These are phyloP conservation scores for Pseudorectes ferrugineus DNA, from an alignment of 2,113 vertebrate genomes.

Conservation along the genomic window DNA sequence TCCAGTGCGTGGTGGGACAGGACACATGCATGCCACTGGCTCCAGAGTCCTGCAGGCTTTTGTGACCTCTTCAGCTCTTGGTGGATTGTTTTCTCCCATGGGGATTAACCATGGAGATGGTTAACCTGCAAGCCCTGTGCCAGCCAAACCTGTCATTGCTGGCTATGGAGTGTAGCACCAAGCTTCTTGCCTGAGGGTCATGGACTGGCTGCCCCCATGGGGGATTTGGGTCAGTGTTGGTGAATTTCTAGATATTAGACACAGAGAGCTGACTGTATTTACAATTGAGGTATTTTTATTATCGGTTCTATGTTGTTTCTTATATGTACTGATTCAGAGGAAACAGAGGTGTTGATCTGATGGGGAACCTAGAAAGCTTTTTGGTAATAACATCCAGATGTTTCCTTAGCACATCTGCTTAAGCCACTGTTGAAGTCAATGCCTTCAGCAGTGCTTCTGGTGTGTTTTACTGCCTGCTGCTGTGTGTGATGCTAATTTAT, in stretches of 20 bases:
- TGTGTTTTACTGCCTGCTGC: slow-evolving; percentile 2
- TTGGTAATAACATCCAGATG: slow-evolving; percentile 36
- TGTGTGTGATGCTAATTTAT: background rate
- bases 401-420: slow-evolving; percentile 40
- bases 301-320: background rate
- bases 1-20: background rate
- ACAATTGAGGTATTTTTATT: background rate
- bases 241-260: background rate
- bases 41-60: background rate
- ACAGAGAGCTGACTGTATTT: background rate
- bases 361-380: background rate
- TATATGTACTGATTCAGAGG: background rate
- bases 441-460: background rate
- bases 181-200: background rate
- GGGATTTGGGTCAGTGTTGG: background rate
- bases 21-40: background rate
- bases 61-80: background rate
- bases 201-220: background rate
- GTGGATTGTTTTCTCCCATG: background rate
- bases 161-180: background rate
- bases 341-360: slow-evolving; percentile 39
- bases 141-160: background rate
- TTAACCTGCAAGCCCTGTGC: background rate
- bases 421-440: background rate
- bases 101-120: background rate